A percentile compares a stretch with the other conserved stretches of the same genome.
These are phyloP conservation scores for Xenopus laevis DNA, from an alignment of 2,113 vertebrate genomes.

Conservation along the genomic window DNA sequence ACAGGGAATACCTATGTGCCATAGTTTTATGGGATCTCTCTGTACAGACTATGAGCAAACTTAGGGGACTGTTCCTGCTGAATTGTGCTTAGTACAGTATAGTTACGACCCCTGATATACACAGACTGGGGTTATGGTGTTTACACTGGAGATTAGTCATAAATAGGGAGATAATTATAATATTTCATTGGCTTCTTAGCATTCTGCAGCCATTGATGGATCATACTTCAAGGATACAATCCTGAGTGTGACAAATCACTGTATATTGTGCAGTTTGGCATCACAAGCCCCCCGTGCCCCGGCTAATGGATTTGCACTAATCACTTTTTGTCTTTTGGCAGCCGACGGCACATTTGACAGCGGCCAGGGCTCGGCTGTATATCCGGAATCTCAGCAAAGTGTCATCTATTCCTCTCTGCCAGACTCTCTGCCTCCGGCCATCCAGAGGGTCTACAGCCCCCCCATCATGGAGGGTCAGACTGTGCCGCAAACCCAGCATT, in stretches of 20 bases:
- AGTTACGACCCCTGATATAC: too few species aligned
- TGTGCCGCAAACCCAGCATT: slow-evolving; percentile 61
- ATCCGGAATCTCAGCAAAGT: slow-evolving; percentile 79
- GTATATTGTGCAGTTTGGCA: too few species aligned
- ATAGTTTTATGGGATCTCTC: too few species aligned
- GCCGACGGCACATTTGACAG: slow-evolving; percentile 85
- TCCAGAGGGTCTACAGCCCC: slow-evolving; percentile 72
- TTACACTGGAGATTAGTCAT: not conserved
- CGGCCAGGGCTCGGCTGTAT: slow-evolving; percentile 73
- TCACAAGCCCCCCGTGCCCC: too few species aligned
- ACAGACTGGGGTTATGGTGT: not conserved
- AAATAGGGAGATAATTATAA: too few species aligned
- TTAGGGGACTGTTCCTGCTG: too few species aligned
- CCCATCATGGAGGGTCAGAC: slow-evolving; percentile 64
- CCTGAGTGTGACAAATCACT: not conserved
- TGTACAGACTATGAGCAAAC: too few species aligned
- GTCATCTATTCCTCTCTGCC: slow-evolving; percentile 73
- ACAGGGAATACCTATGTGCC: too few species aligned
- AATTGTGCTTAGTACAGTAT: too few species aligned
- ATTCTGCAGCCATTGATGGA: too few species aligned
- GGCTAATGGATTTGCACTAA: not conserved
- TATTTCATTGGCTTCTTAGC: too few species aligned
- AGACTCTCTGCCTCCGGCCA: slow-evolving; percentile 63
- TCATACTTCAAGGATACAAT: too few species aligned
- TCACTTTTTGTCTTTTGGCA: slow-evolving; percentile 50